Evolutionary conservation across 2,797 vertebrate species (phyloP).

Genomic region (Hyperoplus lanceolatus): DNA sequence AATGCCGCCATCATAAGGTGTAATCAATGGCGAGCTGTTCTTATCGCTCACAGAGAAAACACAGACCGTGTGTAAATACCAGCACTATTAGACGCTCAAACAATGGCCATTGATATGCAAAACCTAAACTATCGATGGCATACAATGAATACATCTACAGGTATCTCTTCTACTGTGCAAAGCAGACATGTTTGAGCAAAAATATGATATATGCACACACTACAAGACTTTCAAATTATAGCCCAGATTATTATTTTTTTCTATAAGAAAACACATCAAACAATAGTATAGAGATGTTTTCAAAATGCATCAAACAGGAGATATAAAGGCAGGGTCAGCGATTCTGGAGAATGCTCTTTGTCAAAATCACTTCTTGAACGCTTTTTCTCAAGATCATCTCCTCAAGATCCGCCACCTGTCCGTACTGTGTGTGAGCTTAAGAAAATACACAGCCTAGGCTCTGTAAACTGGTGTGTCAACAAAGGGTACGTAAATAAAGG

Average conservation of each 20-base stretch:
- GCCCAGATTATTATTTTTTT: background rate
- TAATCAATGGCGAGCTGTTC: constrained; percentile 76
- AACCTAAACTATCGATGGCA: constrained; percentile 62
- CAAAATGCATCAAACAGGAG: background rate
- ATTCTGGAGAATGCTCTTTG: too few relatives aligned
- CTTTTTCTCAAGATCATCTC: too few relatives aligned
- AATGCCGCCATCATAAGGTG: constrained; percentile 71
- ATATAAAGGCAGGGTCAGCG: background rate
- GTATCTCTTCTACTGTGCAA: constrained; percentile 50
- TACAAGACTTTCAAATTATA: constrained; percentile 21
- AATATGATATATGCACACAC: constrained; percentile 12
- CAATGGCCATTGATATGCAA: constrained; percentile 78
- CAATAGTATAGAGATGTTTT: background rate
- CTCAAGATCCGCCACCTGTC: too few relatives aligned
- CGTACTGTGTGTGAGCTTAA: too few relatives aligned
- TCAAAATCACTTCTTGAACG: too few relatives aligned
- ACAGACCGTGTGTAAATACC: constrained; percentile 65
- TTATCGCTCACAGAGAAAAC: constrained; percentile 68
- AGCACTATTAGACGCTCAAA: constrained; percentile 61
- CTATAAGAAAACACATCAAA: background rate
- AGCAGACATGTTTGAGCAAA: constrained; percentile 34
- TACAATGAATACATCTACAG: constrained; percentile 65
- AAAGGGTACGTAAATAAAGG: too few relatives aligned
- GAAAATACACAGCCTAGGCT: too few relatives aligned
- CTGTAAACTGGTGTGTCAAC: too few relatives aligned